Conservation (phyloP, 2,113 vertebrate species). For the Cavia porcellus region DNA sequence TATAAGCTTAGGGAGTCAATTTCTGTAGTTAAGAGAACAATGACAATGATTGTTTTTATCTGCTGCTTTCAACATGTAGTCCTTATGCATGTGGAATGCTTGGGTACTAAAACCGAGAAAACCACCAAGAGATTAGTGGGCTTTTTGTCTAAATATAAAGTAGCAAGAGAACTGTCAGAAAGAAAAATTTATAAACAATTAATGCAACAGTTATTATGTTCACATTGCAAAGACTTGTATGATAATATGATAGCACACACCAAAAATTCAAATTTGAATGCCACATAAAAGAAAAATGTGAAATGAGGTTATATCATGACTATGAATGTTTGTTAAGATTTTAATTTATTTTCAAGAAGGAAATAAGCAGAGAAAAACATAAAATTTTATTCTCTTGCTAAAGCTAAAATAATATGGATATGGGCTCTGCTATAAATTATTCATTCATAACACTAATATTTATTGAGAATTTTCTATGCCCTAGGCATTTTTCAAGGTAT, state of each 20-base stretch:
- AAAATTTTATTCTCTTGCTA: not conserved
- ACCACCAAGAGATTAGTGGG: conserved; percentile 56
- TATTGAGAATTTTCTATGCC: not conserved
- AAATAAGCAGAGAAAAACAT: not conserved
- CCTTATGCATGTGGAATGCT: conserved; percentile 43
- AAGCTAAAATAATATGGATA: not conserved
- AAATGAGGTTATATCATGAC: not conserved
- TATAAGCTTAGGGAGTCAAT: conserved; percentile 76
- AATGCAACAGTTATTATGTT: conserved; percentile 45
- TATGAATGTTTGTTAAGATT: not conserved
- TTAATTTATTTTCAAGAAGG: conserved; percentile 20
- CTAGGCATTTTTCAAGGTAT: not conserved
- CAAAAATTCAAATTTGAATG: conserved; percentile 22
- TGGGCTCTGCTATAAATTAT: not conserved
- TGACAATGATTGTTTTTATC: conserved; percentile 55
- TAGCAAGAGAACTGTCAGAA: conserved; percentile 61
- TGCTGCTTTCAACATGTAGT: conserved; percentile 70
- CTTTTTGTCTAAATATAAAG: conserved; percentile 64
- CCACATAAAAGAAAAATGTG: conserved; percentile 13
- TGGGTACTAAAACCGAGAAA: conserved; percentile 76
- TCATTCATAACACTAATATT: not conserved
- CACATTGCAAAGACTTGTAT: not conserved
- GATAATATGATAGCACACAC: rapidly evolving
- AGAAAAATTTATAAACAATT: conserved; percentile 60
- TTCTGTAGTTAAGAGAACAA: conserved; percentile 73